Base-by-base conservation (phyloP, 1,140 invertebrate species). In the Mya arenaria region DNA sequence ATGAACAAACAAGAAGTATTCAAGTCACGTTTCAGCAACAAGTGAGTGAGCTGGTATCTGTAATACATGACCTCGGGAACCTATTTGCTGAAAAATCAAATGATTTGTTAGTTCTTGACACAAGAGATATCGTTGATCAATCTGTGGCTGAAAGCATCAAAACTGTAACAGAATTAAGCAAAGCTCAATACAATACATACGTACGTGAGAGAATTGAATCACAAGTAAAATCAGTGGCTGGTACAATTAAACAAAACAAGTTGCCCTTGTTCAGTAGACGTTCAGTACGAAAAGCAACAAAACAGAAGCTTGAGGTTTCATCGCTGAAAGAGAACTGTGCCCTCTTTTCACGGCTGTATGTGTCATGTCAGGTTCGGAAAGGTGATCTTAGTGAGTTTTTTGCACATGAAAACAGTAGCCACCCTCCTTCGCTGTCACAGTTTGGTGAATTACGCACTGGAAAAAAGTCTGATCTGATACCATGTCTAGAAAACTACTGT, bases 11-110 rank as follows among this genome's bases (percentile, higher is more conserved):
- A 73, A 25, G 0, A 17, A 19, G 4, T 19, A 30, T 30, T 28
- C 73, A 85, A 71, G 73, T 41, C 30, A 17, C n/a, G n/a, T 85
- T 85, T 74, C 19, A 66, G n/a, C 65, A 85, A 10, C 78, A 82
- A 60, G 73, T 80, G 23, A 4, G 39, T 19, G 81, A 71, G 34
- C 25, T 80, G 41, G 55, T 23, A 28, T 28, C 17, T n/a, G 78
- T 72, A 23, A 37, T 72, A 55, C 72, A 55, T 30, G 56, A 79
- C 41, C 28, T 84, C 62, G 72, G 82, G 13, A 84, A 84, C 69
- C 83, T 60, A 13, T 84, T 86, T 52, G 10, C 36, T 55, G 69
- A 84, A 77, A 55, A 86, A 23, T 30, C 15, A 15, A 10, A 52
- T 39, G 85, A 85, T 6, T 72, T 83, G 8, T n/a, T 86, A 10